phyloP scores from a whole-genome alignment of 2,888 invertebrate genomes.

The Trissolcus brochymenae region DNA sequence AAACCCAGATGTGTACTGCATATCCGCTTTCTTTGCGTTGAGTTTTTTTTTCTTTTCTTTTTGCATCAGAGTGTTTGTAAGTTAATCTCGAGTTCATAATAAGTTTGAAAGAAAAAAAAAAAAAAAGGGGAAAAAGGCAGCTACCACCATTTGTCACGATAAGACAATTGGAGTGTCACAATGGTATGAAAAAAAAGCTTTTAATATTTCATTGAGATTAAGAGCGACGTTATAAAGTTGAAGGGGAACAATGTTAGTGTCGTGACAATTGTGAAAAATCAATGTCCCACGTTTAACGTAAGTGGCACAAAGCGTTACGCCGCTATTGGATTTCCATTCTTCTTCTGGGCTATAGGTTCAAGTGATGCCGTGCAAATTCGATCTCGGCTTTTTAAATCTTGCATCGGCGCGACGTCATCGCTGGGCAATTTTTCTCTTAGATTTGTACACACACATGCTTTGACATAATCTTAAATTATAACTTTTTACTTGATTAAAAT shows the following conservation, averaged over 20 bases:
- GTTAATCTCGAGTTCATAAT: slow-evolving; percentile 22
- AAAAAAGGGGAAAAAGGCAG: slow-evolving; percentile 10
- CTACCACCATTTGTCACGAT: slow-evolving; percentile 45
- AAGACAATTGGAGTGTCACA: slow-evolving; percentile 42
- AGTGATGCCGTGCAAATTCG: slow-evolving; percentile 28
- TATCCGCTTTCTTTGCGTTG: slow-evolving; percentile 23
- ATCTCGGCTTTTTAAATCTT: slow-evolving; percentile 4
- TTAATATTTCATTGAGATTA: slow-evolving; percentile 49
- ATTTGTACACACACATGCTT: too few relatives aligned
- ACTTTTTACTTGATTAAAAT: too few relatives aligned
- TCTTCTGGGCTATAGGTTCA: slow-evolving; percentile 26
- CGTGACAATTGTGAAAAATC: slow-evolving; percentile 53
- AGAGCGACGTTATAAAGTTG: slow-evolving; percentile 40
- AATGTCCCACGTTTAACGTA: slow-evolving; percentile 40
- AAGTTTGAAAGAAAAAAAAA: slow-evolving; percentile 27
- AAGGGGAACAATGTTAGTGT: slow-evolving; percentile 42
- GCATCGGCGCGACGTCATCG: not conserved
- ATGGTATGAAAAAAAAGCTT: slow-evolving; percentile 36
- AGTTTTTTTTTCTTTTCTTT: slow-evolving; percentile 7
- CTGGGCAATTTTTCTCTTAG: too few relatives aligned
- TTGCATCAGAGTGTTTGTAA: slow-evolving; percentile 6
- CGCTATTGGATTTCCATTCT: slow-evolving; percentile 35
- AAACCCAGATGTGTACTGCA: slow-evolving; percentile 26
- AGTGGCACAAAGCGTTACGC: slow-evolving; percentile 37
- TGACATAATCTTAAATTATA: too few relatives aligned